Evolutionary conservation across 2,888 invertebrate genomes (phyloP), one percentile per base, ranked within the genome.

Genomic region (Selenia dentaria): DNA sequence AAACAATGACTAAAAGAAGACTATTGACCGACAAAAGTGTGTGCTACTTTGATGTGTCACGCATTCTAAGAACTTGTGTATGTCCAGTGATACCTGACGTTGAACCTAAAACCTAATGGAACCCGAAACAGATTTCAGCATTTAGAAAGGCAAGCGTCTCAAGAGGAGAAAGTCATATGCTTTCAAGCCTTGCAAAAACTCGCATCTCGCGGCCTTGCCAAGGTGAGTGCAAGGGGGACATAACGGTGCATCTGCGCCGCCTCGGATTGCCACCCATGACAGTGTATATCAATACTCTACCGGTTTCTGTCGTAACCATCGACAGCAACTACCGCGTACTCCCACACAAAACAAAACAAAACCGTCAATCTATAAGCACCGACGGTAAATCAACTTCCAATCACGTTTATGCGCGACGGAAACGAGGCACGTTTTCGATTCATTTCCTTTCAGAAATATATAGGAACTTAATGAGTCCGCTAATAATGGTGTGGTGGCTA

Each of bases 141-240:
- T 86, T 89, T 90, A 87, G 88, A 90, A 89, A 89, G 89, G 87
- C 75, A 68, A 22, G 40, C 40, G 70, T 79, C 60, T 64, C 72
- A 77, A 85, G 81, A 82, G 90, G 90, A 86, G 89, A 90, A 90
- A 90, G 90, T 90, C 86, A 81, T 84, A 70, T 78, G 83, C 81
- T 82, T 80, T 83, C 78, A 74, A 71, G 75, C 70, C 75, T 82
- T 83, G 89, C 88, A 89, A 90, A 90, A 90, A 88, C 85, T 83
- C 74, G 76, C 83, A 83, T 83, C 87, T 80, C 77, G 79, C 87
- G 89, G 89, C 90, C 90, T 90, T 90, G 90, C 79, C 89, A 89
- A 89, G 89, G 89, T 89, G 79, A 89, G 70, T 83, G 83, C 85
- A 86, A 83, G 79, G 82, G 84, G 87, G 87, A 80, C 86, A 80